These are phyloP conservation scores for Aurelia aurita DNA, from an alignment of 30 jellyfish, hydroid and myxozoan species.

Conservation along the genomic window DNA sequence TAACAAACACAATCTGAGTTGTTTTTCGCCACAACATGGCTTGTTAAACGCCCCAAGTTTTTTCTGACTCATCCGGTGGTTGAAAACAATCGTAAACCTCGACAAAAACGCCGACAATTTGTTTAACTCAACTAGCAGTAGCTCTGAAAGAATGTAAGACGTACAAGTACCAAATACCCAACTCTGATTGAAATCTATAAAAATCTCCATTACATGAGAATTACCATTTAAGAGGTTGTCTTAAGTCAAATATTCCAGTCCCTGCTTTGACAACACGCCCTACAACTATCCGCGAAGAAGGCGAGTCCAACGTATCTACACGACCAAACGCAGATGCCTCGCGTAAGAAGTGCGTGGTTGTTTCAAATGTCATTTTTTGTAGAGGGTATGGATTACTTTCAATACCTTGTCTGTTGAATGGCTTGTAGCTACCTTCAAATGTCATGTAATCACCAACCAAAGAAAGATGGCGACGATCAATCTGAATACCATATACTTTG, in stretches of 20 bases:
- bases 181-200: too few species aligned
- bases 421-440: slow-evolving; percentile 93
- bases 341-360: slow-evolving; percentile 88
- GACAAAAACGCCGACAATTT: too few species aligned
- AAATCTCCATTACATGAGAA: background rate
- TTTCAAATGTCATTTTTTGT: slow-evolving; percentile 98
- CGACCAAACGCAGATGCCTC: slow-evolving; percentile 95
- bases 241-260: slow-evolving; percentile 89
- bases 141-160: too few species aligned
- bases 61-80: too few species aligned
- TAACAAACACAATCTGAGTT: too few species aligned
- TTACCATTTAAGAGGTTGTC: slow-evolving; percentile 76
- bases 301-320: slow-evolving; percentile 95
- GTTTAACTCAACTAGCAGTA: too few species aligned
- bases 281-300: slow-evolving; percentile 96
- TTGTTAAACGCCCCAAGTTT: too few species aligned
- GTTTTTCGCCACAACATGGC: too few species aligned
- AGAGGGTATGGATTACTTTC: slow-evolving; percentile 94
- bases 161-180: too few species aligned
- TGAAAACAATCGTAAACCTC: too few species aligned
- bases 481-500: slow-evolving; percentile 94
- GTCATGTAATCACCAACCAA: slow-evolving; percentile 99
- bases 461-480: slow-evolving; percentile 95
- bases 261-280: slow-evolving; percentile 95
- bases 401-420: slow-evolving; percentile 93